phyloP scores from a whole-genome alignment of 2,113 vertebrate species.

The Catharus minimus region DNA sequence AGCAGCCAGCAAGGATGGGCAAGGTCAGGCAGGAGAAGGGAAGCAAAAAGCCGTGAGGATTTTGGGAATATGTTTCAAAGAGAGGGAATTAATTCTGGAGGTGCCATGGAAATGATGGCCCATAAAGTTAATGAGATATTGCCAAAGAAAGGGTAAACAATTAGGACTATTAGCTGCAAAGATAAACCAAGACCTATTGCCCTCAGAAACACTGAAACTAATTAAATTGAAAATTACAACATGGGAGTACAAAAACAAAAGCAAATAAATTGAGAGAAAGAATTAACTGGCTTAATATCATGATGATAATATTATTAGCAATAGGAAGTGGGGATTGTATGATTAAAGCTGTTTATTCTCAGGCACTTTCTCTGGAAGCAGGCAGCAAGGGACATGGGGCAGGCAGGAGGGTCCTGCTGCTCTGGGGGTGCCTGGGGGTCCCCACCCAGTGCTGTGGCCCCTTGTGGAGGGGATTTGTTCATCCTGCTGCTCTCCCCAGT shows the following conservation, averaged over 20 bases:
- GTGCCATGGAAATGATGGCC: constrained; percentile 56
- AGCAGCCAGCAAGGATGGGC: background rate
- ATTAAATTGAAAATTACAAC: constrained; percentile 79
- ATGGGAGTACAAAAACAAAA: constrained; percentile 55
- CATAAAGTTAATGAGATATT: constrained; percentile 80
- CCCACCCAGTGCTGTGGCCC: fast-evolving
- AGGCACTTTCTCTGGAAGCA: background rate
- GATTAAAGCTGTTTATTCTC: constrained; percentile 52
- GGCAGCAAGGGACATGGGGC: fast-evolving
- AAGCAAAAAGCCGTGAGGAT: background rate
- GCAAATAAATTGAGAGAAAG: constrained; percentile 48
- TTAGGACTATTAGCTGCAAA: constrained; percentile 74
- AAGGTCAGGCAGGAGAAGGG: background rate
- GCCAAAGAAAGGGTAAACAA: constrained; percentile 75
- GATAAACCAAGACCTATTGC: constrained; percentile 72
- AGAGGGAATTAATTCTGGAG: constrained; percentile 66
- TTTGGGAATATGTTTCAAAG: background rate
- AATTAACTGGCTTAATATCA: constrained; percentile 69
- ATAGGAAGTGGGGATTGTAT: background rate
- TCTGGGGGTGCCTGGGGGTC: fast-evolving
- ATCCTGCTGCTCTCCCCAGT: background rate
- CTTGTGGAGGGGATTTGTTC: fast-evolving
- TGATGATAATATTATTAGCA: constrained; percentile 63
- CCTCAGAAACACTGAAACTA: constrained; percentile 64
- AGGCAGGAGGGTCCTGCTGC: fast-evolving